A percentile compares a stretch with the other conserved stretches of the same genome.
Conservation (phyloP, 2,113 vertebrate species). For the Acanthochromis polyacanthus region DNA sequence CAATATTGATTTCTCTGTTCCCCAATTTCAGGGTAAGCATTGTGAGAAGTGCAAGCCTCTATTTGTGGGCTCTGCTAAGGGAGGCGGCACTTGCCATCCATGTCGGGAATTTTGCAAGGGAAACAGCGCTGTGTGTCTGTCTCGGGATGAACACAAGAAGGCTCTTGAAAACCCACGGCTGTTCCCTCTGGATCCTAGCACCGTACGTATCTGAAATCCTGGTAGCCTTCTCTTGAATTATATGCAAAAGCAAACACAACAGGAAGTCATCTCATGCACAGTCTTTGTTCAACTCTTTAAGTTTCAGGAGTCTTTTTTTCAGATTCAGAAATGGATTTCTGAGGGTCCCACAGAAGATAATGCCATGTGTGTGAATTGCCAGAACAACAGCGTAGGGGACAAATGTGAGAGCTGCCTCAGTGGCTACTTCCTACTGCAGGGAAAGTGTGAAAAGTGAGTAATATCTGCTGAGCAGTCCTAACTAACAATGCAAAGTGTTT, state of each 20-base stretch:
- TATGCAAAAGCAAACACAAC: background rate
- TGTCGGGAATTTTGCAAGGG: conserved; percentile 90
- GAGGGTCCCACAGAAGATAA: conserved; percentile 91
- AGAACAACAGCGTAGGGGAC: conserved; percentile 93
- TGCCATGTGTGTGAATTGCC: conserved; percentile 91
- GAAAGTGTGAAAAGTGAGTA: conserved; percentile 92
- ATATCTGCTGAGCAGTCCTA: background rate
- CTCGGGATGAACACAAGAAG: conserved; percentile 87
- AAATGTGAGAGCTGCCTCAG: conserved; percentile 92
- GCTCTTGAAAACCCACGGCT: conserved; percentile 83
- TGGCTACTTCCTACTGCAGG: conserved; percentile 92
- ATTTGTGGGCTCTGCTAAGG: conserved; percentile 90
- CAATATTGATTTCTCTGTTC: background rate
- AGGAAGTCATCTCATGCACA: background rate
- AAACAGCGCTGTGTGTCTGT: conserved; percentile 91
- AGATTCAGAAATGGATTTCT: conserved; percentile 89
- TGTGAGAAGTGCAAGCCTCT: conserved; percentile 93
- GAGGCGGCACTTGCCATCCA: conserved; percentile 89
- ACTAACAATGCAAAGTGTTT: background rate
- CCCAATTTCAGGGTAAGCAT: conserved; percentile 85
- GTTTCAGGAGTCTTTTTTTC: background rate
- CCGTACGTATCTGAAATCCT: conserved; percentile 72
- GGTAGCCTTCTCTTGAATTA: background rate
- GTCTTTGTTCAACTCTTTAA: background rate
- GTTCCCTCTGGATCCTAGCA: conserved; percentile 85